Evolutionary conservation across 2,797 vertebrate species (phyloP), one percentile per base, ranked within the genome.

Genomic region (Spinibarbus caldwelli): DNA sequence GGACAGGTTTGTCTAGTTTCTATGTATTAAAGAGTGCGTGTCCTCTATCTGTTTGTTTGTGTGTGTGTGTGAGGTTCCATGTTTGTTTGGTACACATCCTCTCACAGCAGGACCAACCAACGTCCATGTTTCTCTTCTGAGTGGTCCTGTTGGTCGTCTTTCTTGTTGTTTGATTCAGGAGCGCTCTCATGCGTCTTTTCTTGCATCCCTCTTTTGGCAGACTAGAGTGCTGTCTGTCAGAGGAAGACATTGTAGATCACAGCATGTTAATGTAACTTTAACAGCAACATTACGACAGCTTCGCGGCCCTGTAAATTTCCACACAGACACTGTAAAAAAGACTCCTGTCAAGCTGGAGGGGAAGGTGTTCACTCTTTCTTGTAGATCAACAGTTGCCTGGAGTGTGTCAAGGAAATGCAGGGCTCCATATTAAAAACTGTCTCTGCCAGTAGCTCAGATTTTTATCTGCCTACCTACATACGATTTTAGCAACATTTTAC

Each of bases 41-140:
- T 31, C 3, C 23, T 29, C 21, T 52, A 14, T 70, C 43, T 72
- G 38, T 52, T 3, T 38, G 80, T 81, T 66, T 38, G 38, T 38
- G 6, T 38, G 36, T 38, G 36, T 87, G 26, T 81, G 52, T 70
- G 41, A 41, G n/a, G 73, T 84, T 87, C 59, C 26, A 7, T 85
- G 77, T 88, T 89, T 83, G 77, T 86, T 88, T 12, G 62, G 71
- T 73, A 79, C 80, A 71, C 81, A 87, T 7, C n/a, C 62, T 34
- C 31, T 57, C 67, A 78, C 43, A 82, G 47, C 57, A 82, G 66
- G 38, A 21, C 70, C 17, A 45, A 3, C 29, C 54, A 71, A 80
- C 76, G 87, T 87, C 70, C 76, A 80, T 70, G 66, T 47, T 62
- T 8, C 26, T 49, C 12, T 26, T 52, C 38, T 34, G 21, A 38